These are phyloP conservation scores for Euura saliciscinereae DNA, from an alignment of 1,140 invertebrate species.

Conservation along the genomic window DNA sequence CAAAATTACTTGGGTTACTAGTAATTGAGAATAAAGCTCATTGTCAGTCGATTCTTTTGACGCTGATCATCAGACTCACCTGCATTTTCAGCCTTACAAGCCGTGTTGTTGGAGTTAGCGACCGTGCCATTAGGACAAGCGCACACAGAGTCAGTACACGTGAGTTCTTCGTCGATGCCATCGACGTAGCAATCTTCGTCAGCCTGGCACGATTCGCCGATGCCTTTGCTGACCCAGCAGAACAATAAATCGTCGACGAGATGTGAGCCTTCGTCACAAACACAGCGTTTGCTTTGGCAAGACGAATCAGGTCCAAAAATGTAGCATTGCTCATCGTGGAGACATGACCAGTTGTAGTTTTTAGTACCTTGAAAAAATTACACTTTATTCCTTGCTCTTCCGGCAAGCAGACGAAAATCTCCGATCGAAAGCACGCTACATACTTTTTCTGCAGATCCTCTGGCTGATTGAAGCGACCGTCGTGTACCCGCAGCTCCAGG, in stretches of 20 bases:
- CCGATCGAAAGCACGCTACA: not conserved
- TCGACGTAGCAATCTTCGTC: conserved; percentile 32
- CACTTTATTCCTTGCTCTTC: not conserved
- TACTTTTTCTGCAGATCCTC: conserved; percentile 37
- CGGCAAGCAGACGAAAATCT: not conserved
- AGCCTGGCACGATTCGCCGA: conserved; percentile 26
- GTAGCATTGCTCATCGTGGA: conserved; percentile 30
- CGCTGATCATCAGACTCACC: conserved; percentile 16
- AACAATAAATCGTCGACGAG: conserved; percentile 32
- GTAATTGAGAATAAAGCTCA: conserved; percentile 1
- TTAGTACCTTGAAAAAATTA: conserved; percentile 22
- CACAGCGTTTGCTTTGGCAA: conserved; percentile 30
- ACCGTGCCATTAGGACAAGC: conserved; percentile 28
- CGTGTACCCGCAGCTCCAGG: conserved; percentile 32
- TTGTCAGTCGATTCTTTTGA: not conserved
- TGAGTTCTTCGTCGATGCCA: conserved; percentile 8
- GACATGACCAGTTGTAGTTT: conserved; percentile 27
- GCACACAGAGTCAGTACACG: conserved; percentile 23
- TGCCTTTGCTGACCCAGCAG: conserved; percentile 38
- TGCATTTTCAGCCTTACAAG: conserved; percentile 18
- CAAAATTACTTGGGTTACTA: not conserved
- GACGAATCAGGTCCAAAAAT: conserved; percentile 37
- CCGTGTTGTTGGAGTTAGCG: conserved; percentile 15
- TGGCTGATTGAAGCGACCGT: conserved; percentile 29
- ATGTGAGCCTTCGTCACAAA: conserved; percentile 35